Percentiles rank a stretch among this genome's conserved stretches.
Evolutionary conservation across 2,113 vertebrate genomes (phyloP).

Genomic region (Macroglossus sobrinus): DNA sequence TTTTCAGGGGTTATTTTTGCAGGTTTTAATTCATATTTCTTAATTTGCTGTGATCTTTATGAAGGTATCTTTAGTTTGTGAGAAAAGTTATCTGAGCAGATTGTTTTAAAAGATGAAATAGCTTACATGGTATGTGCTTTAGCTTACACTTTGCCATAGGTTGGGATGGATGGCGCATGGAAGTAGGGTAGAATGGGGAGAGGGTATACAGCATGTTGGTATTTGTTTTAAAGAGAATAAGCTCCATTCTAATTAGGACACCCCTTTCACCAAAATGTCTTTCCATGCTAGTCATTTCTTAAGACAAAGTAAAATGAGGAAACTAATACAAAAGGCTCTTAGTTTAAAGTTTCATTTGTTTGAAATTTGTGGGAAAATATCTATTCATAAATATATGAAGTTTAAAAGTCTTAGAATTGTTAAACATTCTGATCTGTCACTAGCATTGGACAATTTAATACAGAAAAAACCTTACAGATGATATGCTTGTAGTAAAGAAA

Average conservation of each 20-base stretch:
- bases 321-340: background rate
- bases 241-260: background rate
- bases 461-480: background rate
- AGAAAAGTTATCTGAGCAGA: background rate
- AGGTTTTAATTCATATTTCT: background rate
- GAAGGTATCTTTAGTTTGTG: background rate
- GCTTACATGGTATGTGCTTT: background rate
- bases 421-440: background rate
- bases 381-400: background rate
- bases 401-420: background rate
- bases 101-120: background rate
- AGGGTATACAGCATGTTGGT: background rate
- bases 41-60: background rate
- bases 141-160: background rate
- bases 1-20: background rate
- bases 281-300: background rate
- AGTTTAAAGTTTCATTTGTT: background rate
- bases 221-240: background rate
- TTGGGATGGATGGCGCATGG: no score
- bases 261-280: background rate
- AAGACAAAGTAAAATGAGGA: background rate
- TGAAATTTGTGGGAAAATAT: background rate
- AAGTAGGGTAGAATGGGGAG: accelerated
- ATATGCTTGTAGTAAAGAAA: background rate
- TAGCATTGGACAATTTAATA: background rate